Conservation (phyloP, 2,888 invertebrate genomes). For the Argynnis bischoffii region DNA sequence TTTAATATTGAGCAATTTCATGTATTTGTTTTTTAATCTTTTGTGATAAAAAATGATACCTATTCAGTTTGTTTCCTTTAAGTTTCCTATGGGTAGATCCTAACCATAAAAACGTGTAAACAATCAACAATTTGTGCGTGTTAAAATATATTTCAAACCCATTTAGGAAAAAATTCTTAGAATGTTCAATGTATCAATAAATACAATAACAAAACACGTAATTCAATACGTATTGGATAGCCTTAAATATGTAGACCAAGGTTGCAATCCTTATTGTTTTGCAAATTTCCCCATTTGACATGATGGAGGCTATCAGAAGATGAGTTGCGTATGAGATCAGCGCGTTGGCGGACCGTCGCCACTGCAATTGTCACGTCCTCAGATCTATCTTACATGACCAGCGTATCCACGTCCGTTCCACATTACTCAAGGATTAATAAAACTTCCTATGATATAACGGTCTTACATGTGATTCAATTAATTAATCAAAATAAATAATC, state of each 20-base stretch:
- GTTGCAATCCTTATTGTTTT: conserved; percentile 18
- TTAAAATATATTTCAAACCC: too few species aligned
- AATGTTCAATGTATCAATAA: neutral
- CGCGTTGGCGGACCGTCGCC: conserved; percentile 55
- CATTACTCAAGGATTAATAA: neutral
- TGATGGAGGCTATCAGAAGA: conserved; percentile 35
- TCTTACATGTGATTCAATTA: too few species aligned
- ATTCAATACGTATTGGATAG: conserved; percentile 20
- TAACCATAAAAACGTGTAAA: too few species aligned
- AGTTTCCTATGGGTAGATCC: too few species aligned
- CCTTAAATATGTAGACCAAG: conserved; percentile 28
- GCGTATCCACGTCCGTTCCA: conserved; percentile 26
- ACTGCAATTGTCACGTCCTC: conserved; percentile 71
- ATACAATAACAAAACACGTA: conserved; percentile 15
- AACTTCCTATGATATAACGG: too few species aligned
- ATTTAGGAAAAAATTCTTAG: neutral
- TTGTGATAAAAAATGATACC: too few species aligned
- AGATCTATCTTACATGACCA: conserved; percentile 42
- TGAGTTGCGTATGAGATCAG: conserved; percentile 37
- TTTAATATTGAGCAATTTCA: too few species aligned
- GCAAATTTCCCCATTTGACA: conserved; percentile 27
- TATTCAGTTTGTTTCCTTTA: too few species aligned
- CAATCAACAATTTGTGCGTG: too few species aligned
- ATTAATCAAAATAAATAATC: too few species aligned
- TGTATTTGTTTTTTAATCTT: too few species aligned